Conservation (phyloP, 2,888 invertebrate genomes). For the Agriotes lineatus region DNA sequence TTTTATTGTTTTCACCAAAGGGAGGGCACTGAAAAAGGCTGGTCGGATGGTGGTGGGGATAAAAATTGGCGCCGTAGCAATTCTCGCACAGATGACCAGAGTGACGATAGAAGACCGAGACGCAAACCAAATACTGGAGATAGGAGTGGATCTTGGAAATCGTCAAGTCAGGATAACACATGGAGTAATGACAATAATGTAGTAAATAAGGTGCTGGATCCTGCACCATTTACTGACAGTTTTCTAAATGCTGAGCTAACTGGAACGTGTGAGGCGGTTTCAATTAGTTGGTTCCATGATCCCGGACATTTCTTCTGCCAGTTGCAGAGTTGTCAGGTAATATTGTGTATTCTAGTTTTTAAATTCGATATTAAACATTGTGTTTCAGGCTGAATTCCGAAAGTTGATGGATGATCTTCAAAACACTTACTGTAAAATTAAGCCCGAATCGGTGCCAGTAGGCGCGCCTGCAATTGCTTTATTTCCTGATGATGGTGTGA, state of each 20-base stretch:
- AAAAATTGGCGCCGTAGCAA: slow-evolving; percentile 52
- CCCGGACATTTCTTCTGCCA: slow-evolving; percentile 77
- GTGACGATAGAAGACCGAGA: neutral
- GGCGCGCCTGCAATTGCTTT: slow-evolving; percentile 78
- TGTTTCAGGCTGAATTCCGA: slow-evolving; percentile 70
- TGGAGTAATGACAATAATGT: slow-evolving; percentile 47
- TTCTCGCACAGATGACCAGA: neutral
- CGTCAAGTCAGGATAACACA: slow-evolving; percentile 41
- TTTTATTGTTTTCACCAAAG: neutral
- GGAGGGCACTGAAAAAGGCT: slow-evolving; percentile 57
- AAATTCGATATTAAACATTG: no score
- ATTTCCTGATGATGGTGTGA: slow-evolving; percentile 77
- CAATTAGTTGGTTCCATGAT: slow-evolving; percentile 81
- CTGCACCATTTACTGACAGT: slow-evolving; percentile 53
- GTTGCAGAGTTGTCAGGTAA: slow-evolving; percentile 55
- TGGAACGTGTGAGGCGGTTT: slow-evolving; percentile 71
- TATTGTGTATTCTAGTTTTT: neutral
- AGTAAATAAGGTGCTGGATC: slow-evolving; percentile 44
- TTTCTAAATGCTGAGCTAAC: slow-evolving; percentile 59
- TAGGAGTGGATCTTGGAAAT: neutral
- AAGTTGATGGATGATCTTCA: slow-evolving; percentile 81
- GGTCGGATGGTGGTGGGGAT: slow-evolving; percentile 57
- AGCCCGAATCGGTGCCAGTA: slow-evolving; percentile 66
- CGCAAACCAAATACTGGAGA: neutral
- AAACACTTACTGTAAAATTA: slow-evolving; percentile 72